Evolutionary conservation across 2,113 vertebrate species (phyloP), one percentile per base, ranked within the genome.

Genomic region (Scomber colias): DNA sequence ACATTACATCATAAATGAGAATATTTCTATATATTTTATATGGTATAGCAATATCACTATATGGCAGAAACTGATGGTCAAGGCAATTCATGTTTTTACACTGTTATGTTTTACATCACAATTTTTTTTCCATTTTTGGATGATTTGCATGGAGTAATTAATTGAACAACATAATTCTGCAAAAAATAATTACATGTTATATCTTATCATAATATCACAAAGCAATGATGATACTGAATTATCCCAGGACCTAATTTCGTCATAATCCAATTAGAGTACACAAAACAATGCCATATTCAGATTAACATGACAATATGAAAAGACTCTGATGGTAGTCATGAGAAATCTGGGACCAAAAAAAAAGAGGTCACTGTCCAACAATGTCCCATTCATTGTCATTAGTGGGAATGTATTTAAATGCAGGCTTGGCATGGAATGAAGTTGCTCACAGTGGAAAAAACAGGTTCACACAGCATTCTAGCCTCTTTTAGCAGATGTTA

Each of bases 251-350:
- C 17, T 19, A 30, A n/a, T 77, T 83, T 75, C 68, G 60, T 13
- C 16, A 57, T 68, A 87, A 76, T 82, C 62, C 71, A 87, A 89
- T 81, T 87, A 83, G 56, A 54, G 65, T 0, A 44, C 19, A 82
- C 59, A 85, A 80, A 80, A 53, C 12, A 77, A 72, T n/a, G 14
- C 5, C 48, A 64, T 62, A 14, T 21, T 21, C 8, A 53, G 31
- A 87, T 83, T 88, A 83, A 66, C 89, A 85, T 59, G 71, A 87
- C 79, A 89, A 90, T 72, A 35, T 12, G 4, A 71, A 75, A 40
- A 65, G 11, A 6, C 57, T 51, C 46, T 44, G 17, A 82, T 15
- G 19, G 6, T 21, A 74, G 57, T 64, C 50, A 11, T 55, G 63
- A 74, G 46, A 79, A 77, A 51, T 81, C 56, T 65, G 24, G 14